These are phyloP conservation scores for Syngnathus scovelli DNA, from an alignment of 2,113 vertebrate genomes.

Conservation along the genomic window DNA sequence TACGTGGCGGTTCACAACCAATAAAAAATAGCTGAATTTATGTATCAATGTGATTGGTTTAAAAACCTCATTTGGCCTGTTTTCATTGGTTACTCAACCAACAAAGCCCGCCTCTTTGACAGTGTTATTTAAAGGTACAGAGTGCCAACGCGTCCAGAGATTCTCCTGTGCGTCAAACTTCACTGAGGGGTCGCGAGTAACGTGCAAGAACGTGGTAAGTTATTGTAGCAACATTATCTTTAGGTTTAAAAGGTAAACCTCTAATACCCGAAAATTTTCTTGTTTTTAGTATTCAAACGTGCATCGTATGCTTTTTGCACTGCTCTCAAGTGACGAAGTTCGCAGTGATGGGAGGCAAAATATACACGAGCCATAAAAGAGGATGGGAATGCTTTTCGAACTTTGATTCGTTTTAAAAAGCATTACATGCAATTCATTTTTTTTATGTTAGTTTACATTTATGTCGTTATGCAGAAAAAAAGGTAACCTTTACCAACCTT, in stretches of 20 bases:
- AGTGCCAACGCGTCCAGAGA: constrained; percentile 55
- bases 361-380: background rate
- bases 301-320: background rate
- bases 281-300: no score
- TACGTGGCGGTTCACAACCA: constrained; percentile 76
- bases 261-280: background rate
- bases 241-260: no score
- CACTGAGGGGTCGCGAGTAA: background rate
- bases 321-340: background rate
- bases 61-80: fast-evolving
- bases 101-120: constrained; percentile 28
- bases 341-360: background rate
- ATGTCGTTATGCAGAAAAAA: background rate
- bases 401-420: background rate
- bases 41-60: constrained; percentile 39
- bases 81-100: constrained; percentile 31
- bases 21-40: constrained; percentile 25
- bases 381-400: background rate
- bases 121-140: constrained; percentile 53
- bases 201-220: constrained; percentile 31
- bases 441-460: background rate
- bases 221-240: background rate
- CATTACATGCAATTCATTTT: background rate
- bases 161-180: no score
- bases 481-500: background rate